These are phyloP conservation scores for Tholera decimalis DNA, from an alignment of 2,888 invertebrate species.

Conservation along the genomic window DNA sequence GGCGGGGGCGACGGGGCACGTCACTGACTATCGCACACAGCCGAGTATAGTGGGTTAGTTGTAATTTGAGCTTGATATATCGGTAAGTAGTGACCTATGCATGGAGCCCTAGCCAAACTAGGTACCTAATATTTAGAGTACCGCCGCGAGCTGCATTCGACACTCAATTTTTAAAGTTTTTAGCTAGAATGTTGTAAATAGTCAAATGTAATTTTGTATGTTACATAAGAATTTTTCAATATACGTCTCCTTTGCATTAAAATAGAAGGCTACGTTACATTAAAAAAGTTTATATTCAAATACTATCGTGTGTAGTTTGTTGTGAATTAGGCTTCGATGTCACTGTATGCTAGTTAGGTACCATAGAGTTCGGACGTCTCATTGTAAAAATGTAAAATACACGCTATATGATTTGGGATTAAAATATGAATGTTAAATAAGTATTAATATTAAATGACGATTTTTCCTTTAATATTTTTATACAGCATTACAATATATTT, in stretches of 20 bases:
- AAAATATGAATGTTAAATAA: slow-evolving; percentile 88
- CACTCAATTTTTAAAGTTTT: slow-evolving; percentile 79
- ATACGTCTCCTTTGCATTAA: slow-evolving; percentile 89
- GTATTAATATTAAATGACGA: slow-evolving; percentile 87
- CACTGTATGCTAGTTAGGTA: slow-evolving; percentile 88
- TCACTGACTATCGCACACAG: slow-evolving; percentile 57
- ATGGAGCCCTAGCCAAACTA: slow-evolving; percentile 86
- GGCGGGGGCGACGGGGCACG: slow-evolving; percentile 30
- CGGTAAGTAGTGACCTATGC: slow-evolving; percentile 83
- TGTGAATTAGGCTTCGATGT: slow-evolving; percentile 89
- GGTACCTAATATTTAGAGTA: slow-evolving; percentile 85
- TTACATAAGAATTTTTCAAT: slow-evolving; percentile 88
- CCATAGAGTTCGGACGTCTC: slow-evolving; percentile 87
- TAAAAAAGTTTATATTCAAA: slow-evolving; percentile 84
- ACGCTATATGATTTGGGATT: slow-evolving; percentile 87
- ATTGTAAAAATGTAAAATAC: slow-evolving; percentile 91
- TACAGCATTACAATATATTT: slow-evolving; percentile 90
- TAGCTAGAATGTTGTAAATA: slow-evolving; percentile 90
- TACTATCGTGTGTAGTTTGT: slow-evolving; percentile 89
- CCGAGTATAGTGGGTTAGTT: slow-evolving; percentile 68
- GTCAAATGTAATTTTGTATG: slow-evolving; percentile 90
- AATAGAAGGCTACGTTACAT: slow-evolving; percentile 87
- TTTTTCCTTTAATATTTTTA: slow-evolving; percentile 91
- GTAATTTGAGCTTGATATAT: slow-evolving; percentile 82
- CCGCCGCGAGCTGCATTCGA: slow-evolving; percentile 78